Percentiles rank a stretch among this genome's conserved stretches.
Evolutionary conservation across 2,113 vertebrate species (phyloP).

Genomic region (Plecturocebus donacophilus): DNA sequence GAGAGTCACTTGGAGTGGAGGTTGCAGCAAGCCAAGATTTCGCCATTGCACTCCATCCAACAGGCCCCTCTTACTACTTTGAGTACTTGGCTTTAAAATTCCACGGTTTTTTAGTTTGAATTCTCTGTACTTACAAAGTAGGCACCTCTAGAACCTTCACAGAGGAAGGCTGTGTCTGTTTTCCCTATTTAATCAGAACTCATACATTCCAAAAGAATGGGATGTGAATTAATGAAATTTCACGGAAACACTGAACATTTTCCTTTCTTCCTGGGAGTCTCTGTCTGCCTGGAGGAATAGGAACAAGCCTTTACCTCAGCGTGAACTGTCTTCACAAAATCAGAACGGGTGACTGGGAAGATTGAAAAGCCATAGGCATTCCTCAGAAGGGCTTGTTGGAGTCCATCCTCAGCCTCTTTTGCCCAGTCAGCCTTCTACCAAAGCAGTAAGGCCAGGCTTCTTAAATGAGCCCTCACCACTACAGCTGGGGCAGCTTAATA

Average conservation of each 20-base stretch:
- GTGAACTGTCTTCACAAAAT: background rate
- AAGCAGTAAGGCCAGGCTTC: background rate
- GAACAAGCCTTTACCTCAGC: background rate
- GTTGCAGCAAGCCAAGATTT: too few species aligned
- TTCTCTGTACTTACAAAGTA: background rate
- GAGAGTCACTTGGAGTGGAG: too few species aligned
- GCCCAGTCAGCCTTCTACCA: background rate
- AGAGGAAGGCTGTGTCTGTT: constrained; percentile 24
- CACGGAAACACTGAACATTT: background rate
- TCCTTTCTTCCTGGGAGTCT: background rate
- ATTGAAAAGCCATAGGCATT: background rate
- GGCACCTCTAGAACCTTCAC: background rate
- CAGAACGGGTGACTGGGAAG: background rate
- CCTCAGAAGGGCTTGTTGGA: background rate
- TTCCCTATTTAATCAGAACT: constrained; percentile 12
- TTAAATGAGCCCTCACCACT: background rate
- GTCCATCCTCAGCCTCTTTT: background rate
- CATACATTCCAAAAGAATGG: constrained; percentile 1
- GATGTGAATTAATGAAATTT: constrained; percentile 3
- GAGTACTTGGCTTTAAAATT: constrained; percentile 7
- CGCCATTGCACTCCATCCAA: too few species aligned
- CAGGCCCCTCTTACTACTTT: background rate
- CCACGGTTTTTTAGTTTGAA: background rate
- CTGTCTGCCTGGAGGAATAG: background rate
- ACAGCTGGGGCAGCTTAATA: background rate